Conservation (phyloP, 2,888 invertebrate genomes). For the Drosophila prolongata region DNA sequence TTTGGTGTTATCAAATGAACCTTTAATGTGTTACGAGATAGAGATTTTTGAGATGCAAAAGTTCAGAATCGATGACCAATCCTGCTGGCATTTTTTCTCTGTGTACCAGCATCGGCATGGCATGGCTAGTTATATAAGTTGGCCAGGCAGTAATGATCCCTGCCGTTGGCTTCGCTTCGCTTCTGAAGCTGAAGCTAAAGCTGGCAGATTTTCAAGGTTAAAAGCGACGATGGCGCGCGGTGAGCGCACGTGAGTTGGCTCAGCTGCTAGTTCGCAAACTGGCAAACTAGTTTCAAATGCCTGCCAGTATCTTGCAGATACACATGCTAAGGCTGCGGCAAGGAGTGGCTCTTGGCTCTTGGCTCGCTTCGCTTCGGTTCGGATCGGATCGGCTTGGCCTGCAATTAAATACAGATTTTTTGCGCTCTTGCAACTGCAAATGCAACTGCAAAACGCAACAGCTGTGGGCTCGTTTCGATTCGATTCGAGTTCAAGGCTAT, state of each 20-base stretch:
- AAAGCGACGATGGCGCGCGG: constrained; percentile 63
- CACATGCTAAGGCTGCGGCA: constrained; percentile 45
- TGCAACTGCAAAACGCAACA: constrained; percentile 33
- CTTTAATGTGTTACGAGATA: too few species aligned
- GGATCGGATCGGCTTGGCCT: constrained; percentile 29
- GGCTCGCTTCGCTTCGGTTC: background rate
- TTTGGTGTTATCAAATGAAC: too few species aligned
- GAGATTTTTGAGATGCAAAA: too few species aligned
- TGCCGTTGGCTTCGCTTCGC: constrained; percentile 44
- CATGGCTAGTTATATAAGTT: constrained; percentile 61
- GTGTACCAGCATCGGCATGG: constrained; percentile 16
- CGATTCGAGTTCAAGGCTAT: constrained; percentile 78
- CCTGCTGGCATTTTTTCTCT: background rate
- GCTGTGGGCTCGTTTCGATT: constrained; percentile 43
- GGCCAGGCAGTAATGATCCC: constrained; percentile 51
- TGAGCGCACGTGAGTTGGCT: constrained; percentile 65
- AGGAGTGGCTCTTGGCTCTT: constrained; percentile 57
- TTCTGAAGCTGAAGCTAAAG: constrained; percentile 36
- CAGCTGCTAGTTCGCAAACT: constrained; percentile 46
- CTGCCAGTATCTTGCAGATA: constrained; percentile 74
- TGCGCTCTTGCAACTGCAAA: constrained; percentile 51
- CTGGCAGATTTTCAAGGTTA: constrained; percentile 82
- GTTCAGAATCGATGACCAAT: too few species aligned
- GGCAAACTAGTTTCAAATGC: constrained; percentile 78
- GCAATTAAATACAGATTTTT: constrained; percentile 72